phyloP scores from a whole-genome alignment of 2,797 vertebrate genomes.

The Vespertilio murinus region DNA sequence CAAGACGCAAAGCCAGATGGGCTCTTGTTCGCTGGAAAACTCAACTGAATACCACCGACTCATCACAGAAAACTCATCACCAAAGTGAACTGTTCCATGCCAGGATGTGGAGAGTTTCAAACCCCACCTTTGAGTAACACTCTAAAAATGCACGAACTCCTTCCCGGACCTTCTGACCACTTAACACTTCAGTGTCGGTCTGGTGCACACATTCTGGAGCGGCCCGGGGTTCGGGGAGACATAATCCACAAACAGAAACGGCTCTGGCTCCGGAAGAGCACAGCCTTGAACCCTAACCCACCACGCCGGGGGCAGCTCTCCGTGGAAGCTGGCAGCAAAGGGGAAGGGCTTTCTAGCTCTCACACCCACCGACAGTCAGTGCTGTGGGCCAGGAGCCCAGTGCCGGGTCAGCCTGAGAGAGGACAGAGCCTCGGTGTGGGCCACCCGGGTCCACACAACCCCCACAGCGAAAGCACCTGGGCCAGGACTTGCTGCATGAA shows the following conservation, averaged over 20 bases:
- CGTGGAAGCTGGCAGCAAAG: neutral
- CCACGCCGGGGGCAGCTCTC: neutral
- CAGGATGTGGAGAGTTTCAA: neutral
- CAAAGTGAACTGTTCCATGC: neutral
- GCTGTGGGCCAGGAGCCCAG: no score
- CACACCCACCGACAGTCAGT: fast-evolving
- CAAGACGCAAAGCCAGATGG: neutral
- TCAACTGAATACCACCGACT: neutral
- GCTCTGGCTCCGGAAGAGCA: neutral
- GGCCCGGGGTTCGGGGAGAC: neutral
- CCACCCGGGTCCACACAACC: neutral
- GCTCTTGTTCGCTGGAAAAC: neutral
- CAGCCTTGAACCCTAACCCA: neutral
- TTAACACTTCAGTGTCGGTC: neutral
- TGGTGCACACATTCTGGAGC: neutral
- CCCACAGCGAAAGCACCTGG: fast-evolving
- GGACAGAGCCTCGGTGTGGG: fast-evolving
- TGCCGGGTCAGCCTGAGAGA: fast-evolving
- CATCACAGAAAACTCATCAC: neutral
- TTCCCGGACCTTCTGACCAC: neutral
- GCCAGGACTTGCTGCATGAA: neutral
- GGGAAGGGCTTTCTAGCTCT: neutral
- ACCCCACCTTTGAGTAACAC: no score
- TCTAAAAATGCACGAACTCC: neutral
- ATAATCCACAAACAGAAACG: neutral